Conservation (phyloP, 2,888 invertebrate genomes). For the Clusia tigrina region DNA sequence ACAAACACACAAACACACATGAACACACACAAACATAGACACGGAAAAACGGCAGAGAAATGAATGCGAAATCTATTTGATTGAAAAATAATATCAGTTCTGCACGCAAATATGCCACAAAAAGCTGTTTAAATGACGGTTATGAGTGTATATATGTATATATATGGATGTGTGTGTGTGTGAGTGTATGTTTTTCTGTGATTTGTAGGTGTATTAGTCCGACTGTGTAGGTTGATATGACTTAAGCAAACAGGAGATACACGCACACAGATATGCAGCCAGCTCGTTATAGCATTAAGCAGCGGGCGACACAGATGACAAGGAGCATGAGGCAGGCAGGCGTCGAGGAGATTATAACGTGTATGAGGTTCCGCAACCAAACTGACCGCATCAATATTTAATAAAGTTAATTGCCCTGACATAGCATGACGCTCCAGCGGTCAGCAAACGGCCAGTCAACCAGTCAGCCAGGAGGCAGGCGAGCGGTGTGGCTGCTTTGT, state of each 20-base stretch:
- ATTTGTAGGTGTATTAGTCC: background rate
- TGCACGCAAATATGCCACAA: conserved; percentile 15
- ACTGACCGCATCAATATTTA: conserved; percentile 42
- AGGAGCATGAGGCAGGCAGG: no score
- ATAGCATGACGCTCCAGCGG: conserved; percentile 25
- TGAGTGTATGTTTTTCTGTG: background rate
- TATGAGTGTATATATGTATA: background rate
- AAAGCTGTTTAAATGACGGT: background rate
- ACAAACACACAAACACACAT: no score
- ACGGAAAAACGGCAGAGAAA: background rate
- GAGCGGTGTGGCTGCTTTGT: no score
- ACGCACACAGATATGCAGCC: background rate
- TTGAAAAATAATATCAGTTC: conserved; percentile 19
- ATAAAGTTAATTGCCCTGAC: conserved; percentile 51
- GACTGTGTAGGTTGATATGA: background rate
- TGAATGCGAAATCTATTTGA: background rate
- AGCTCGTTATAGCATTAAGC: background rate
- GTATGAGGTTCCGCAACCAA: background rate
- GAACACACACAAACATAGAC: background rate
- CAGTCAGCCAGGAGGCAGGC: no score
- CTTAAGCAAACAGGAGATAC: no score
- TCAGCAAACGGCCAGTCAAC: no score
- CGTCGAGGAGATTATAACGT: no score
- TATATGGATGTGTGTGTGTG: background rate
- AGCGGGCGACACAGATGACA: background rate